Evolutionary conservation across 92 coral and sea anemone species (phyloP), one percentile per base, ranked within the genome.

Genomic region (Isaurus tuberculatus): DNA sequence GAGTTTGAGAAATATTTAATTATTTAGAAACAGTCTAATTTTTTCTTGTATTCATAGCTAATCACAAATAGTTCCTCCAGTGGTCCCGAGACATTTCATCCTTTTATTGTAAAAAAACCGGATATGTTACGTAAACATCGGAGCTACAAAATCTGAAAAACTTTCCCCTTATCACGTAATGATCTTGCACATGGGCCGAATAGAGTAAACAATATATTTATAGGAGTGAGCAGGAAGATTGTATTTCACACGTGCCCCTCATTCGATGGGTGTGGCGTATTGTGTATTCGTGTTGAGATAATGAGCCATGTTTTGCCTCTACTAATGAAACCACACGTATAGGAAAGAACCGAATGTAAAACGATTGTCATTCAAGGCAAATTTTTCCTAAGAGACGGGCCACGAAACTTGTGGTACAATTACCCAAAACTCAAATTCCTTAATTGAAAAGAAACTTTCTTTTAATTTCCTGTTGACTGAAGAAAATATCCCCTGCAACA

Each of bases 171-270:
- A 78, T 79, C 84, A 85, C 65, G 70, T 72, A 65, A 2, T 57
- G 36, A 67, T 51, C 49, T 28, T 75, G 91, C 94, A 90, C 92
- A 86, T 88, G 97, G 89, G 44, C 70, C 11, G 61, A 57, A 81
- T 83, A 85, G 82, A 87, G 86, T 91, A 91, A 91, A 91, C 94
- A 88, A 84, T 75, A 2, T 83, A 72, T 79, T 81, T 85, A 83
- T 44, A 48, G 90, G 97, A 33, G 81, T 78, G 82, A 87, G 75
- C 67, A 22, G 67, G 31, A 85, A 88, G 94, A 92, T 90, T 91
- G 90, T 85, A 13, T 92, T 58, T 40, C 36, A 83, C 97, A 93
- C 97, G 97, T 93, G 97, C 97, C 92, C 87, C 83, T 33, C 73
- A 40, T 32, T 40, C 1, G n/a, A 83, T 22, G 97, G 97, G 97